Evolutionary conservation across 2,888 invertebrate species (phyloP), one percentile per base, ranked within the genome.

Genomic region (Lasioglossum calceatum): DNA sequence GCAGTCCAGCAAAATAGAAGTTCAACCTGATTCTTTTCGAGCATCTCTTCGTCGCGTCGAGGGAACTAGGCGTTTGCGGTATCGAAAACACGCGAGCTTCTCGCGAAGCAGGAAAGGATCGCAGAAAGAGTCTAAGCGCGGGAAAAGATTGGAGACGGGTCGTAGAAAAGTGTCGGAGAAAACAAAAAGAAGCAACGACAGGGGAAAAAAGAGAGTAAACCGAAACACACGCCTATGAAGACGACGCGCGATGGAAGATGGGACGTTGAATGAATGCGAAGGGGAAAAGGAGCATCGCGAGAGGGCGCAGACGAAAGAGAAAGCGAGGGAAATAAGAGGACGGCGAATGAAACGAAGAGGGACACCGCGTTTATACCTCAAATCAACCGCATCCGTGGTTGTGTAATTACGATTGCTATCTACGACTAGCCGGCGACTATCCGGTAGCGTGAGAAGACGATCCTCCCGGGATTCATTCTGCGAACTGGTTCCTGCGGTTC

Each of bases 371-470:
- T 83, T 85, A 74, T 81, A 77, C 61, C 79, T 75, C 83, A 75
- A 82, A 82, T 74, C 86, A 80, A 64, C 71, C 84, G 81, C 77
- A 77, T 79, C 72, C 82, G 80, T 81, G 75, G 78, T 78, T 71
- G 82, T 76, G 70, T 86, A 90, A 89, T 87, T 89, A 89, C 89
- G 85, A 88, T 87, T 88, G 85, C 82, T 87, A 90, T 90, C 84
- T 82, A 81, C 85, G 82, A 77, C 81, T 79, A 88, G 78, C 76
- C 70, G 82, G 44, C 74, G 87, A 82, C 83, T 82, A 81, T 82
- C 84, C 84, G 74, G 90, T 87, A 88, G 82, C 90, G 89, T 90
- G 90, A 90, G 89, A 90, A 90, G 83, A 85, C 75, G 72, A 85
- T 79, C 82, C 71, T 58, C 54, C 72, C n/a, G 71, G 70, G 71